Base-by-base conservation (phyloP, 2,113 vertebrate genomes). In the Semnornis frantzii region DNA sequence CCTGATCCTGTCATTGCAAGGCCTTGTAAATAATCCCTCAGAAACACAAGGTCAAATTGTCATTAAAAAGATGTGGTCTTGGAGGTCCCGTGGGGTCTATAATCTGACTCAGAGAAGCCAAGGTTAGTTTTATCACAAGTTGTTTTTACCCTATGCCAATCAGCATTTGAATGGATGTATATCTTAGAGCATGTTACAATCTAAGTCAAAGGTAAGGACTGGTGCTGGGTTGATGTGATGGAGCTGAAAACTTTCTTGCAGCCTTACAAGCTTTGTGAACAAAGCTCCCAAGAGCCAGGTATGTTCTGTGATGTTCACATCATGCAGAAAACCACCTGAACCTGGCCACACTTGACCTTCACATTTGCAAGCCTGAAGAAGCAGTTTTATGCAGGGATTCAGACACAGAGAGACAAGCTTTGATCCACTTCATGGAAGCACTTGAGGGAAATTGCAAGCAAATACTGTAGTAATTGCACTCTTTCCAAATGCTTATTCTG, bases 401-500 rank as follows among this genome's bases (percentile, higher is more conserved):
- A 33, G 15, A 78, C 21, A 72, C 9, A 64, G 34, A 87, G 52
- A 25, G 7, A 27, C 21, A 93, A 72, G 57, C 3, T 2, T 23
- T 64, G 58, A 62, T 44, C n/a, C 39, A 57, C 66, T 55, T 66
- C 68, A 81, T 20, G 20, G 60, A 62, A 91, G 39, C 11, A 30
- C n/a, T 71, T 23, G 44, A 93, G 58, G 79, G 72, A 87, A 83
- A 91, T 60, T 73, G 58, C 28, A 81, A 94, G 65, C 34, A 86
- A 90, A 92, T 65, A 33, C 30, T 73, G 55, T 58, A 91, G 76
- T 88, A 96, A 68, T 63, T 93, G 82, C 83, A 73, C 62, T 79
- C 4, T 90, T 92, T 93, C 90, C 91, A 96, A 96, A 73, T 82
- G 30, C 12, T 88, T 81, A 10, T 54, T 86, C 72, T 92, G 44